Base-by-base conservation (phyloP, 2,888 invertebrate species). In the Drosophila birchii region DNA sequence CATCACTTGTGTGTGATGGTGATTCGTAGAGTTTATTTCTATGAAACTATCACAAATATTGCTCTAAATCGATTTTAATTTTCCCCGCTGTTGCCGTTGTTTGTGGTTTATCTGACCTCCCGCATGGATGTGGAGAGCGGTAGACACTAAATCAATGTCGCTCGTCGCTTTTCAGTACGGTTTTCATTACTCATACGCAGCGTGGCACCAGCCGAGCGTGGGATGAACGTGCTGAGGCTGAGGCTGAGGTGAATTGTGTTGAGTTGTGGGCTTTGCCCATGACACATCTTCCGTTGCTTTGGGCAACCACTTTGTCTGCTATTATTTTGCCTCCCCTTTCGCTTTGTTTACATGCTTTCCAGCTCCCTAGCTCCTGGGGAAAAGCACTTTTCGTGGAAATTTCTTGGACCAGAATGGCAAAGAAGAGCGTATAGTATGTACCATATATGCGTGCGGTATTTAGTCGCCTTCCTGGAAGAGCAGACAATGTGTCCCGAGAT, bases 131-230 rank as follows among this genome's bases (percentile, higher is more conserved):
- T 68, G 34, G 76, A 44, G 66, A 54, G 70, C 58, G 26, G 47
- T 44, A 68, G 79, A 67, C 80, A 89, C 89, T 86, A 86, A 89
- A 89, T 84, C 83, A 89, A 89, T 89, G 83, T 89, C 86, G 67
- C 26, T 86, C 60, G 73, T 66, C 77, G 82, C 82, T 76, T 85
- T 79, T 79, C 88, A 84, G 76, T 87, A 71, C 63, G 58, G 41
- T 78, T 78, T 84, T 61, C 69, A 84, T 89, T 82, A 72, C 83
- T 77, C 80, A 86, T 84, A 86, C 86, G 89, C 72, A 62, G 78
- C 80, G 86, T 86, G 53, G 54, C 70, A 59, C 81, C 70, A 59
- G 41, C 29, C 26, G 44, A 75, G 71, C 70, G 57, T 68, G 72
- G 73, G 73, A 69, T 70, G 79, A 49, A 47, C 60, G 67, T 57